A percentile compares a stretch with the other conserved stretches of the same genome.
phyloP scores from a whole-genome alignment of 2,113 vertebrate species.

The Python bivittatus region DNA sequence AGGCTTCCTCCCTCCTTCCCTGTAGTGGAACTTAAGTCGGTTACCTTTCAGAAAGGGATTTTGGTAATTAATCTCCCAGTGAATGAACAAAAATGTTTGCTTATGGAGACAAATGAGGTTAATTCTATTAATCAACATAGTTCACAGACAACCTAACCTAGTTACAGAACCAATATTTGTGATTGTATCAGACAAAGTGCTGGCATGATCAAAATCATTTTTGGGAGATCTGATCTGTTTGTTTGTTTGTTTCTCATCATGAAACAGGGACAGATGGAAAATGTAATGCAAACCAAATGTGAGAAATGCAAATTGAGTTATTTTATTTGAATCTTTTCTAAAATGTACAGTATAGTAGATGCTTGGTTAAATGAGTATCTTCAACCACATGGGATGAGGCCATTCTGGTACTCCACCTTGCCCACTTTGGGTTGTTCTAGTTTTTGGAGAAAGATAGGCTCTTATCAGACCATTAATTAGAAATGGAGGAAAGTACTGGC shows the following conservation, averaged over 20 bases:
- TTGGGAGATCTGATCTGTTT: too few relatives aligned
- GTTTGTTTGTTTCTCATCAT: not conserved
- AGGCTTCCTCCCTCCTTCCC: conserved; percentile 31
- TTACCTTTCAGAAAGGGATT: conserved; percentile 54
- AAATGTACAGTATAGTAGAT: not conserved
- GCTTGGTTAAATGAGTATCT: not conserved
- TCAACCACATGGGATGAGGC: not conserved
- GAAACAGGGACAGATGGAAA: not conserved
- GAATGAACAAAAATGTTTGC: not conserved
- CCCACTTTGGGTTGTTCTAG: not conserved
- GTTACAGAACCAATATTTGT: not conserved
- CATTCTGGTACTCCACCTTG: too few relatives aligned
- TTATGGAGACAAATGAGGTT: not conserved
- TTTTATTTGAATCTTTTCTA: not conserved
- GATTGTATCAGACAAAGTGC: not conserved
- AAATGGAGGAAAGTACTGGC: not conserved
- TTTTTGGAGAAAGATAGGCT: not conserved
- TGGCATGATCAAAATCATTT: not conserved
- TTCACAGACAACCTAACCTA: not conserved
- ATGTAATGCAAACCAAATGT: not conserved
- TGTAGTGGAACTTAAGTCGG: conserved; percentile 49
- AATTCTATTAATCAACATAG: not conserved
- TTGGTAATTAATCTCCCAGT: conserved; percentile 36
- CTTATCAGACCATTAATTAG: not conserved
- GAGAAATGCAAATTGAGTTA: not conserved